phyloP scores from a whole-genome alignment of 1,140 invertebrate species.

The Branchinecta lynchi region DNA sequence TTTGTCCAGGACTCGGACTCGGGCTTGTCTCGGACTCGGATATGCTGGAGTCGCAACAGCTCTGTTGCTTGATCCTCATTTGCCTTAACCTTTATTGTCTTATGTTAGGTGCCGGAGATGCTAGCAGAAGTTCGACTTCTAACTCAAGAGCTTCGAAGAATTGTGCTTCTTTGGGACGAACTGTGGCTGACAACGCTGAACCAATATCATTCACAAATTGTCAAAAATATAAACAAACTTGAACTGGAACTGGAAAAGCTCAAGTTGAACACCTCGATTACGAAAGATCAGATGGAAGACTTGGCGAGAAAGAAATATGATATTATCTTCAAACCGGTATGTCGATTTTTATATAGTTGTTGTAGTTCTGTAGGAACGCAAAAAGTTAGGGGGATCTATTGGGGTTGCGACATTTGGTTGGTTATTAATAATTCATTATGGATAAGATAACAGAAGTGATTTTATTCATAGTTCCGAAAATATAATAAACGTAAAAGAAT shows the following conservation, averaged over 20 bases:
- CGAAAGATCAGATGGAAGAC: conserved; percentile 51
- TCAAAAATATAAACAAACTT: conserved; percentile 53
- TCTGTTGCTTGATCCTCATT: no score
- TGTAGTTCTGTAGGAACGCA: no score
- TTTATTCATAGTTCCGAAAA: no score
- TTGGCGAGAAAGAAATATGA: conserved; percentile 69
- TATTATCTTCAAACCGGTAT: conserved; percentile 66
- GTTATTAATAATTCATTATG: no score
- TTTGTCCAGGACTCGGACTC: no score
- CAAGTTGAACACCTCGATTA: conserved; percentile 47
- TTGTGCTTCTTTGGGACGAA: conserved; percentile 92
- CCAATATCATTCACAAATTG: conserved; percentile 67
- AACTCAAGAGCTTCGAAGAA: conserved; percentile 74
- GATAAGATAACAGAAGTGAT: no score
- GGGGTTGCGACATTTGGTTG: no score
- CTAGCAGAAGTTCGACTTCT: conserved; percentile 74
- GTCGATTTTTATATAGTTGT: conserved; percentile 21
- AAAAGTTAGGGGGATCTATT: no score
- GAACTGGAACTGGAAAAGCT: conserved; percentile 68
- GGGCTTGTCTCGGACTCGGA: no score
- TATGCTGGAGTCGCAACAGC: no score
- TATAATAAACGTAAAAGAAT: no score
- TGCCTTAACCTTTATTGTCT: conserved; percentile 14
- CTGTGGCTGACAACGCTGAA: conserved; percentile 77
- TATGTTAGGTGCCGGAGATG: conserved; percentile 48